phyloP scores from a whole-genome alignment of 2,113 vertebrate species.

The Bubo scandiacus region DNA sequence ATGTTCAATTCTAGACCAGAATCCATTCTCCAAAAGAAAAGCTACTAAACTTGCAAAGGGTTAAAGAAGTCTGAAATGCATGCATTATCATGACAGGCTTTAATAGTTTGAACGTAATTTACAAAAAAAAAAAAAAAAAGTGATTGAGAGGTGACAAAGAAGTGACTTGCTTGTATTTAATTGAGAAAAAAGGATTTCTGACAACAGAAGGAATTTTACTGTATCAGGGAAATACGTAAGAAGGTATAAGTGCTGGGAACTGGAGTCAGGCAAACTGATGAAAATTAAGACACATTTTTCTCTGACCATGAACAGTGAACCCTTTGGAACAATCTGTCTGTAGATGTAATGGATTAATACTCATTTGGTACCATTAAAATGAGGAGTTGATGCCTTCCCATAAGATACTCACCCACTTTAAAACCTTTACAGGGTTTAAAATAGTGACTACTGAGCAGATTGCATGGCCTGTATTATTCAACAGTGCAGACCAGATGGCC shows the following conservation, averaged over 20 bases:
- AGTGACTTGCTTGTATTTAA: not conserved
- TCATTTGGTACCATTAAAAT: not conserved
- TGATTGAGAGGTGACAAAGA: not conserved
- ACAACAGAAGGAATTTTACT: not conserved
- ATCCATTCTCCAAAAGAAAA: not conserved
- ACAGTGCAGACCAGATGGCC: not conserved
- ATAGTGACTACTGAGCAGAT: not conserved
- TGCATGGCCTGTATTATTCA: fast-evolving
- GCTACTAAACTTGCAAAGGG: not conserved
- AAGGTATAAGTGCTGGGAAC: not conserved
- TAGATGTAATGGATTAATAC: not conserved
- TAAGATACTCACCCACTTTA: not conserved
- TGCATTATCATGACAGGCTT: not conserved
- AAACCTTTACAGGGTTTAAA: not conserved
- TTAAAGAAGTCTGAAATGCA: not conserved
- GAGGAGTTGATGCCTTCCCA: not conserved
- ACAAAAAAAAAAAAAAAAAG: not conserved
- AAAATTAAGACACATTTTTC: not conserved
- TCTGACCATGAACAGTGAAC: not conserved
- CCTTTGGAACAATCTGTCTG: not conserved
- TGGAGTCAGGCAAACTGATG: not conserved
- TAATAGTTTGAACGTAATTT: not conserved
- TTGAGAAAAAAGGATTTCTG: not conserved
- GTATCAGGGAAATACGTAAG: not conserved
- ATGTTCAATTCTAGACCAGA: not conserved